A percentile compares a stretch with the other conserved stretches of the same genome.
phyloP scores from a whole-genome alignment of 2,797 vertebrate species.

The Crax fasciolata region DNA sequence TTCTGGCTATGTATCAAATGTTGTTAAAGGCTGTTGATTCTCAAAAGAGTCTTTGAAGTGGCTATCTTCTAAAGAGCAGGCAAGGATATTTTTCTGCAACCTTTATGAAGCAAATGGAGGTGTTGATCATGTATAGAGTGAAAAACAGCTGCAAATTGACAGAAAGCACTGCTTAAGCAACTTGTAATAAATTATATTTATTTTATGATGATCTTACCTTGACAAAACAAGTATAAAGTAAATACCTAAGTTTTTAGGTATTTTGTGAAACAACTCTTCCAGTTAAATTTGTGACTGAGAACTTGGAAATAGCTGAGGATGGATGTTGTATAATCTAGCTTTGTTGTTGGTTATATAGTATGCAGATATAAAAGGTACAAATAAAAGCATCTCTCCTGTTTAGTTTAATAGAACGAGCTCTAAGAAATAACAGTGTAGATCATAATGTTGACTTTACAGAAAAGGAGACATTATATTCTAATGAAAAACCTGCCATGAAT shows the following conservation, averaged over 20 bases:
- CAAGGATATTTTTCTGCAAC: conserved; percentile 66
- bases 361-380: neutral
- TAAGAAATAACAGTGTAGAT: conserved; percentile 62
- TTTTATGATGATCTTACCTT: neutral
- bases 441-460: conserved; percentile 71
- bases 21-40: conserved; percentile 63
- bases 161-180: neutral
- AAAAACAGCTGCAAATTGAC: conserved; percentile 23
- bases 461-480: conserved; percentile 69
- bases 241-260: neutral
- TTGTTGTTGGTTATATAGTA: neutral
- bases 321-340: neutral
- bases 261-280: neutral
- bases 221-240: neutral
- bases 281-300: conserved; percentile 1
- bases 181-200: neutral
- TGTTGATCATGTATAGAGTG: neutral
- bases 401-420: conserved; percentile 52
- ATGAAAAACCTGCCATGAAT: conserved; percentile 75
- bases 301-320: neutral
- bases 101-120: conserved; percentile 46
- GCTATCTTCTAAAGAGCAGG: conserved; percentile 75
- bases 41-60: conserved; percentile 71
- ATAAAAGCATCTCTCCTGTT: conserved; percentile 43
- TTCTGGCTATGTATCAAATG: conserved; percentile 64